Evolutionary conservation across 2,113 vertebrate species (phyloP).

Genomic region (Octodon degus): DNA sequence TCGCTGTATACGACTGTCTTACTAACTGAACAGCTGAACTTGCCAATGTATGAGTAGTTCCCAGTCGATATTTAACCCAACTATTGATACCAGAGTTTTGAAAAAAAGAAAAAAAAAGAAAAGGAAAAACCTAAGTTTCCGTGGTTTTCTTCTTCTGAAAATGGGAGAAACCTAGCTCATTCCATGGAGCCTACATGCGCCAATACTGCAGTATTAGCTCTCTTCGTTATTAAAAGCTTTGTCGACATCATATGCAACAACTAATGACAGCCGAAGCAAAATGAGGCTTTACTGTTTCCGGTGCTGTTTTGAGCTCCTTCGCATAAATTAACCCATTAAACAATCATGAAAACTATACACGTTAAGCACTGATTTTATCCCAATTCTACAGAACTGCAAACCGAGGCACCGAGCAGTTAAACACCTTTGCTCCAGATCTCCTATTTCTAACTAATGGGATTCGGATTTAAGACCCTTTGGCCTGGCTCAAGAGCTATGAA

Average conservation of each 20-base stretch:
- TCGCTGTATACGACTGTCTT: neutral
- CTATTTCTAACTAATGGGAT: neutral
- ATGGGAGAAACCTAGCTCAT: neutral
- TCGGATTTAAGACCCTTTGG: neutral
- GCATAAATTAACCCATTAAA: neutral
- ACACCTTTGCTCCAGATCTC: neutral
- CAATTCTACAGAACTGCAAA: neutral
- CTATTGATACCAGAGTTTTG: neutral
- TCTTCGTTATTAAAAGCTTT: neutral
- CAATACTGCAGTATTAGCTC: neutral
- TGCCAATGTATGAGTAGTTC: neutral
- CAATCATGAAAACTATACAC: neutral
- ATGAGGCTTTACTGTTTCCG: neutral
- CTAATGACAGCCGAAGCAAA: neutral
- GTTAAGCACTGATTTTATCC: neutral
- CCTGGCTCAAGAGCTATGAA: neutral
- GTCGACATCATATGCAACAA: neutral
- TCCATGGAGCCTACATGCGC: neutral
- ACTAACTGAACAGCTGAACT: neutral
- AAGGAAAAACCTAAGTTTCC: neutral
- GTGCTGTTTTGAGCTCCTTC: neutral
- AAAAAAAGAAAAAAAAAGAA: neutral
- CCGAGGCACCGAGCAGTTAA: neutral
- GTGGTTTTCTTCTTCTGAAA: neutral
- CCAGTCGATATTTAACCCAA: neutral